These are phyloP conservation scores for Maccullochella peelii DNA, from an alignment of 2,113 vertebrate genomes.

Conservation along the genomic window DNA sequence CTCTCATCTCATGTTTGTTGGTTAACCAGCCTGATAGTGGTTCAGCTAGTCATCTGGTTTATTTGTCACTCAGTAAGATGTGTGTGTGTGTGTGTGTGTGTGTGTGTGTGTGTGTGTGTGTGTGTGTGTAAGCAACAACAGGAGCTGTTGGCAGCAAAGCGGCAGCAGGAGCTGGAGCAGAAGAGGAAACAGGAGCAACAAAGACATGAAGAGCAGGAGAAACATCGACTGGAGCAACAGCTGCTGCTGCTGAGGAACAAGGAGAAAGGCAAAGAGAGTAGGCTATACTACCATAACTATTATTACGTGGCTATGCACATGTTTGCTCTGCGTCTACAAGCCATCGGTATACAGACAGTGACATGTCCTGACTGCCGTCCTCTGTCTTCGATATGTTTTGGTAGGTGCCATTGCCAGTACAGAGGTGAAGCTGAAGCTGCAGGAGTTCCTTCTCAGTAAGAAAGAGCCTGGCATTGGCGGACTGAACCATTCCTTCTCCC, in stretches of 20 bases:
- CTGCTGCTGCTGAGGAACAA: constrained; percentile 80
- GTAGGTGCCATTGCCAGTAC: constrained; percentile 96
- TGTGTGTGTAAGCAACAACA: constrained; percentile 78
- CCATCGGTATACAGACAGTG: not conserved
- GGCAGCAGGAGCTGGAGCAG: constrained; percentile 80
- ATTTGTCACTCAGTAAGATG: not conserved
- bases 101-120: constrained; percentile 24
- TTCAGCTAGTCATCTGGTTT: not conserved
- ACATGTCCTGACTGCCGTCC: constrained; percentile 17
- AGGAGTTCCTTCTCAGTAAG: constrained; percentile 95
- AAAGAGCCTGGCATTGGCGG: constrained; percentile 88
- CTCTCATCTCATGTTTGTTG: not conserved
- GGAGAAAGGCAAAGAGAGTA: constrained; percentile 82
- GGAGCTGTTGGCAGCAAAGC: constrained; percentile 78
- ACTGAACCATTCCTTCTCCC: constrained; percentile 95
- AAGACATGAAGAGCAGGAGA: constrained; percentile 79
- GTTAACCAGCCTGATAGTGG: not conserved
- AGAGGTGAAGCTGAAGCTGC: constrained; percentile 95
- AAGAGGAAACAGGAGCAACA: constrained; percentile 79
- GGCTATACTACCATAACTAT: not conserved
- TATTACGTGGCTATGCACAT: not conserved
- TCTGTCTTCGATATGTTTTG: constrained; percentile 13
- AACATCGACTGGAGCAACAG: constrained; percentile 78
- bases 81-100: constrained; percentile 14
- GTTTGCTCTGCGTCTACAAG: not conserved